Percentiles rank a stretch among this genome's conserved stretches.
Conservation (phyloP, 2,888 invertebrate species). For the Drosophila monieri region DNA sequence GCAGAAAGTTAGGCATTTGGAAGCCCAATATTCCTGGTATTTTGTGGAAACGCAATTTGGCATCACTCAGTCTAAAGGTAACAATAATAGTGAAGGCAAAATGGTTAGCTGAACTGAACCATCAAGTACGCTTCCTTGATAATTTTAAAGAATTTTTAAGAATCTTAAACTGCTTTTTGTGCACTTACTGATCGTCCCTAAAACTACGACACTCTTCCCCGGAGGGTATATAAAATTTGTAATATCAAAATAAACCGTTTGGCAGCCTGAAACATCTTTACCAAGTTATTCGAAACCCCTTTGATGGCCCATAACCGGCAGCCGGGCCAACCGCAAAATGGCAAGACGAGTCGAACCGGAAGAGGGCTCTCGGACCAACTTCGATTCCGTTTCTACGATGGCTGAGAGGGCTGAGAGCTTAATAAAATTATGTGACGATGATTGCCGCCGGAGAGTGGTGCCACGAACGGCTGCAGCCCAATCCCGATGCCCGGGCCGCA, state of each 20-base stretch:
- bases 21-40: not conserved
- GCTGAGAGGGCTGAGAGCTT: constrained; percentile 56
- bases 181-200: constrained; percentile 1
- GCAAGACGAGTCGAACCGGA: constrained; percentile 8
- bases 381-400: constrained; percentile 16
- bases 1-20: not conserved
- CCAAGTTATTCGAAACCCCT: constrained; percentile 34
- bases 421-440: constrained; percentile 80
- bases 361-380: constrained; percentile 21
- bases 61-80: not conserved
- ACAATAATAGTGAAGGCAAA: no score
- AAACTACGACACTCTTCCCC: constrained; percentile 1
- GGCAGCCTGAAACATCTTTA: constrained; percentile 17
- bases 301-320: constrained; percentile 40
- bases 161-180: not conserved
- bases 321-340: constrained; percentile 34
- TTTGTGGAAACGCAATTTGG: not conserved
- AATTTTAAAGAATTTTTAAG: no score
- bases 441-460: constrained; percentile 53
- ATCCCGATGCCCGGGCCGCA: constrained; percentile 8
- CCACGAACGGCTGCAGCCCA: constrained; percentile 4
- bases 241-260: constrained; percentile 28
- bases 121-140: not conserved
- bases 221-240: constrained; percentile 15
- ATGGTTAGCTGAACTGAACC: no score